Percentiles rank a stretch among this genome's conserved stretches.
Conservation (phyloP, 2,797 vertebrate species). For the Lagocephalus sceleratus region DNA sequence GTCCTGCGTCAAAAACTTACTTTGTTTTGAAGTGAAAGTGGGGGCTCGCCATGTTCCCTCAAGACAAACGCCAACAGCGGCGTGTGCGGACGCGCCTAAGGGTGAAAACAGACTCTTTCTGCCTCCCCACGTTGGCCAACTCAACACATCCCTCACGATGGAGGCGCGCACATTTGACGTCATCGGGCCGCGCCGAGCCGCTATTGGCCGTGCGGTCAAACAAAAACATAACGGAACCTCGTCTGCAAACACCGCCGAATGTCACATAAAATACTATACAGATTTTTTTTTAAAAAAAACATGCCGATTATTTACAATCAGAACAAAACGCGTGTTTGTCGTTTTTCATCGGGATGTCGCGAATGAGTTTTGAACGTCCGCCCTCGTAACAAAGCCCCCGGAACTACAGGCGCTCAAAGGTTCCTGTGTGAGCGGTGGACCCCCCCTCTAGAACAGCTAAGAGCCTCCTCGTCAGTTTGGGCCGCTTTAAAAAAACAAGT, state of each 20-base stretch:
- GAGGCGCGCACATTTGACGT: constrained; percentile 64
- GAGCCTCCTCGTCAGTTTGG: constrained; percentile 29
- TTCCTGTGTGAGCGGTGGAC: constrained; percentile 24
- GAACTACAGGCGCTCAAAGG: constrained; percentile 30
- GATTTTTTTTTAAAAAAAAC: neutral
- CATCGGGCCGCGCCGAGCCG: constrained; percentile 24
- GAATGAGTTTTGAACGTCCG: neutral
- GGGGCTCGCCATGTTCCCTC: constrained; percentile 64
- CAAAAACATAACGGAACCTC: neutral
- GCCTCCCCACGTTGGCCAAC: constrained; percentile 43
- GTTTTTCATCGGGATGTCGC: neutral
- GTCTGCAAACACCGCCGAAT: neutral
- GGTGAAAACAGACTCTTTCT: constrained; percentile 18
- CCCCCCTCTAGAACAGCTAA: constrained; percentile 59
- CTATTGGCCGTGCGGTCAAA: constrained; percentile 48
- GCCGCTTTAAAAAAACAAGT: constrained; percentile 35
- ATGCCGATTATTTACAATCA: neutral
- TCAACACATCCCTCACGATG: constrained; percentile 39
- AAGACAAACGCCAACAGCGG: neutral
- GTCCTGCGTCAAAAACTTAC: constrained; percentile 58
- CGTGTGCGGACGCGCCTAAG: neutral
- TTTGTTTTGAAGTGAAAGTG: constrained; percentile 77
- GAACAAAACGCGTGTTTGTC: rapidly evolving
- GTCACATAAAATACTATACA: neutral
- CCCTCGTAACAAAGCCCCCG: constrained; percentile 29